Evolutionary conservation across 2,888 invertebrate genomes (phyloP).

Genomic region (Archips crataeganus): DNA sequence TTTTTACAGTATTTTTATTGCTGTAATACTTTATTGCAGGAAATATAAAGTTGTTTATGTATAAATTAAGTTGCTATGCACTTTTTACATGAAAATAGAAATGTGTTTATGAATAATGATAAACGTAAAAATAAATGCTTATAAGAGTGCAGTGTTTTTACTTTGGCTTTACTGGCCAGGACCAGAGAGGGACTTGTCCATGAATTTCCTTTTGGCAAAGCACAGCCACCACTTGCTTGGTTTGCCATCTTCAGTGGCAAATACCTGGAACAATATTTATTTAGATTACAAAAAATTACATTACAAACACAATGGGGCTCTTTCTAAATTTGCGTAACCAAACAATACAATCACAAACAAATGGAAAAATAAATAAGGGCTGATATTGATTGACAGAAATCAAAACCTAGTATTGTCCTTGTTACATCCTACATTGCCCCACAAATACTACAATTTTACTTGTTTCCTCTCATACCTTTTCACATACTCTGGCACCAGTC

Average conservation of each 20-base stretch:
- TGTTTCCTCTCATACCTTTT: slow-evolving; percentile 87
- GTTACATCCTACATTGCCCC: too few relatives aligned
- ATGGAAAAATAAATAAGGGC: too few relatives aligned
- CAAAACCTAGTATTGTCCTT: background rate
- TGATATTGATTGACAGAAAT: too few relatives aligned
- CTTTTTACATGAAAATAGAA: slow-evolving; percentile 21
- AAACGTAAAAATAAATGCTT: slow-evolving; percentile 47
- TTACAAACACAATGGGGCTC: background rate
- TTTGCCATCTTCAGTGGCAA: slow-evolving; percentile 95
- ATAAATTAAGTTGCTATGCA: slow-evolving; percentile 30
- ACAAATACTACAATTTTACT: background rate
- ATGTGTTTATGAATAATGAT: slow-evolving; percentile 23
- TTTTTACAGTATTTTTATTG: slow-evolving; percentile 29
- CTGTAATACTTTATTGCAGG: slow-evolving; percentile 18
- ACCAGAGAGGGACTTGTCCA: slow-evolving; percentile 98
- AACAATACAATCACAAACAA: background rate
- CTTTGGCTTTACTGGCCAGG: slow-evolving; percentile 89
- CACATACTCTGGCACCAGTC: slow-evolving; percentile 95
- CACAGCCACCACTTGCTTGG: slow-evolving; percentile 99
- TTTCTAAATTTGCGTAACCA: background rate
- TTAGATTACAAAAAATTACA: background rate
- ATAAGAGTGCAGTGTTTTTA: slow-evolving; percentile 24
- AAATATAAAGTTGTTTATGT: slow-evolving; percentile 10
- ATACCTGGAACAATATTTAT: slow-evolving; percentile 81
- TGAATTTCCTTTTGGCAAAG: slow-evolving; percentile 99